phyloP scores from a whole-genome alignment of 1,140 invertebrate genomes.

The Halotydeus destructor region DNA sequence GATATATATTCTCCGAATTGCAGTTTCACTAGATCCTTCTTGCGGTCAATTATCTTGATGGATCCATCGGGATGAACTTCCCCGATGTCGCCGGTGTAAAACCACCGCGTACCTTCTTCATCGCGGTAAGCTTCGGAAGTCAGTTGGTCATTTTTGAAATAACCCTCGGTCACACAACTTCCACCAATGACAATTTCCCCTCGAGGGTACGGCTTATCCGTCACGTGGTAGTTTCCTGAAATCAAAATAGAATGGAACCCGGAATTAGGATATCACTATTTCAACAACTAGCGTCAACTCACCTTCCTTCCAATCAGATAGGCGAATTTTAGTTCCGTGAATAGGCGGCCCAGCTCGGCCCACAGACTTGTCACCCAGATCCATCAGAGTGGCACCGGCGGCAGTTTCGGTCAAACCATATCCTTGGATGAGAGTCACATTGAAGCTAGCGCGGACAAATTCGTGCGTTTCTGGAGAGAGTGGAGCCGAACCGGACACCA shows the following conservation, averaged over 20 bases:
- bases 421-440: conserved; percentile 71
- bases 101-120: conserved; percentile 27
- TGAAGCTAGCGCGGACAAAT: conserved; percentile 82
- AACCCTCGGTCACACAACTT: conserved; percentile 31
- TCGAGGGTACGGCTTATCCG: conserved; percentile 29
- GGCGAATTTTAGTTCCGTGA: conserved; percentile 18
- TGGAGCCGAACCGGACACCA: conserved; percentile 88
- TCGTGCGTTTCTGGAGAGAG: conserved; percentile 81
- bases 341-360: conserved; percentile 32
- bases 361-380: conserved; percentile 18
- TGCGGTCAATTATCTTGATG: conserved; percentile 78
- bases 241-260: conserved; percentile 17
- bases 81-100: conserved; percentile 82
- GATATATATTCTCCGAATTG: conserved; percentile 14
- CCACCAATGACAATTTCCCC: conserved; percentile 35
- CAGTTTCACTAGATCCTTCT: conserved; percentile 93
- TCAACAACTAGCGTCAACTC: conserved; percentile 22
- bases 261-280: not conserved
- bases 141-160: conserved; percentile 35
- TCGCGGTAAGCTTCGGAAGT: conserved; percentile 30
- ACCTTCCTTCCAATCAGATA: conserved; percentile 24
- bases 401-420: conserved; percentile 90
- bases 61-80: conserved; percentile 76
- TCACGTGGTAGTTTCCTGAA: conserved; percentile 28
- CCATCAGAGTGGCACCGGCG: conserved; percentile 19